A percentile compares a stretch with the other conserved stretches of the same genome.
phyloP scores from a whole-genome alignment of 2,113 vertebrate genomes.

The Bubalus kerabau region DNA sequence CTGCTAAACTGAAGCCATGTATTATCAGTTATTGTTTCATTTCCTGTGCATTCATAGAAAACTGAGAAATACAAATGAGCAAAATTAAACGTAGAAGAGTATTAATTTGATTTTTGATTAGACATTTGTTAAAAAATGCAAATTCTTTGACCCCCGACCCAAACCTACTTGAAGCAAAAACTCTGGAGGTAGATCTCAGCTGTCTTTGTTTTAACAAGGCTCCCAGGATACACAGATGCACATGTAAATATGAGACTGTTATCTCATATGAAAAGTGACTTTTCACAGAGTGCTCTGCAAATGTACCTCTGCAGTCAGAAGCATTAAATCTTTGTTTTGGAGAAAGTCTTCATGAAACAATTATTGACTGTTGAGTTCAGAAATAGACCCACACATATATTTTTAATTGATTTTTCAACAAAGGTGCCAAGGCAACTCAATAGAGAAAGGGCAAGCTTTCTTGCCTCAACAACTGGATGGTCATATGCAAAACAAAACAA shows the following conservation, averaged over 20 bases:
- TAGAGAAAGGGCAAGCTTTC: background rate
- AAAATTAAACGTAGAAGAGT: background rate
- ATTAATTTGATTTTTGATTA: background rate
- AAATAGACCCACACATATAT: background rate
- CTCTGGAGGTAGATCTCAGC: background rate
- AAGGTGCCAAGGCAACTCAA: background rate
- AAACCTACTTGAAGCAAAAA: background rate
- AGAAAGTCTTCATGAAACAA: background rate
- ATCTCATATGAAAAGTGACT: background rate
- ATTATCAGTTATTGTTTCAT: background rate
- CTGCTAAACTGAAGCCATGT: background rate
- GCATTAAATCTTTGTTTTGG: background rate
- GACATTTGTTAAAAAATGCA: background rate
- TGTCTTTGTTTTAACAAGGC: background rate
- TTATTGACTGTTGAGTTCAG: background rate
- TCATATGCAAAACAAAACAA: background rate
- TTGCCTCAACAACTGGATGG: background rate
- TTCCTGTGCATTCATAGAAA: background rate
- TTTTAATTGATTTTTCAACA: constrained; percentile 27
- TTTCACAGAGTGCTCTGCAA: background rate
- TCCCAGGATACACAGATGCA: background rate
- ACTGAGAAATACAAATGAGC: background rate
- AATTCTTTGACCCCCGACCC: background rate
- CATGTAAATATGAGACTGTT: background rate
- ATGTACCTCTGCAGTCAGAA: background rate